These are phyloP conservation scores for Drosophila sucinea DNA, from an alignment of 1,140 invertebrate genomes.

Conservation along the genomic window DNA sequence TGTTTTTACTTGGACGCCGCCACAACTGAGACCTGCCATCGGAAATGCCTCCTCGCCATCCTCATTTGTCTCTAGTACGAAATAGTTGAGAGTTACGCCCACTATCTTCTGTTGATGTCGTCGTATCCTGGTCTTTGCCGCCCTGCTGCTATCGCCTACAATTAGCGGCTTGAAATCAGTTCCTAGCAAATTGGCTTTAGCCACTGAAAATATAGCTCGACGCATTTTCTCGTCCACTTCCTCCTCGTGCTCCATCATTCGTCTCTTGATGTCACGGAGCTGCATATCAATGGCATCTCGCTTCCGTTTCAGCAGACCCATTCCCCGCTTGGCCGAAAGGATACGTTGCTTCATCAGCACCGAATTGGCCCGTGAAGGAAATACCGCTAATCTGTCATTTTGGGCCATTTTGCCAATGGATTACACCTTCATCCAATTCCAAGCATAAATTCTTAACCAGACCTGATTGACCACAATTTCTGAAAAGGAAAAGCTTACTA, in stretches of 20 bases:
- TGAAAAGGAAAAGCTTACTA: neutral
- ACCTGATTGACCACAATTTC: neutral
- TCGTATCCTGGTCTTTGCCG: slow-evolving; percentile 14
- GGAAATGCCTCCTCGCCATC: slow-evolving; percentile 26
- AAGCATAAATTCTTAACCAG: neutral
- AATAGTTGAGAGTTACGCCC: slow-evolving; percentile 51
- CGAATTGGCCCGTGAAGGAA: slow-evolving; percentile 70
- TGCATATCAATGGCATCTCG: slow-evolving; percentile 76
- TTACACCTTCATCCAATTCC: neutral
- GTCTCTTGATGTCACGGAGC: slow-evolving; percentile 41
- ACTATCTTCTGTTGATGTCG: slow-evolving; percentile 55
- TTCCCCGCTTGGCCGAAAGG: slow-evolving; percentile 53
- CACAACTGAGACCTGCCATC: slow-evolving; percentile 61
- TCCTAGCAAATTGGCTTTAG: slow-evolving; percentile 69
- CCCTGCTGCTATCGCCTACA: slow-evolving; percentile 37
- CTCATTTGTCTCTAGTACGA: slow-evolving; percentile 43
- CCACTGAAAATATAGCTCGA: slow-evolving; percentile 66
- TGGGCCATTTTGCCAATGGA: slow-evolving; percentile 38
- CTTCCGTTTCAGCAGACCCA: slow-evolving; percentile 63
- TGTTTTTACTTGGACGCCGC: slow-evolving; percentile 62
- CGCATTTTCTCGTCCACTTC: slow-evolving; percentile 44
- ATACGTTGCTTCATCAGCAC: slow-evolving; percentile 68
- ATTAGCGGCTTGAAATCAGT: slow-evolving; percentile 66
- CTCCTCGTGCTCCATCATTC: slow-evolving; percentile 31
- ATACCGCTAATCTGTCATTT: slow-evolving; percentile 54